Conservation (phyloP, 2,797 vertebrate species). For the Hirundo rustica region DNA sequence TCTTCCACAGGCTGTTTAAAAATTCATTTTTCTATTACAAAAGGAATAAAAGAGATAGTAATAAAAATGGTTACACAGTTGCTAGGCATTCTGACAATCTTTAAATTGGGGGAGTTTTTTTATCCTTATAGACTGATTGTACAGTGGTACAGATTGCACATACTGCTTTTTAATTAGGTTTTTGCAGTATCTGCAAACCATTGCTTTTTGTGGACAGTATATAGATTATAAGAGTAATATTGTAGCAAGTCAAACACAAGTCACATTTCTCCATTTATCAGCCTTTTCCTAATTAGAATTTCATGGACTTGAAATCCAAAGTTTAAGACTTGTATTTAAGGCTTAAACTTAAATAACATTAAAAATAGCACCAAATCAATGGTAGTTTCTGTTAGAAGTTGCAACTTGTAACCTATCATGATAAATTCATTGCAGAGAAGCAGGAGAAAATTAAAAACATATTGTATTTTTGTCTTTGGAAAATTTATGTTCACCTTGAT, state of each 20-base stretch:
- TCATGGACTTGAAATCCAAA: neutral
- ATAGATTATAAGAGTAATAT: neutral
- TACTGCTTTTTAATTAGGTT: neutral
- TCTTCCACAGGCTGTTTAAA: neutral
- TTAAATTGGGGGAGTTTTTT: neutral
- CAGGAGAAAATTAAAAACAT: neutral
- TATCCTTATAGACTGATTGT: neutral
- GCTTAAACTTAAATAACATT: neutral
- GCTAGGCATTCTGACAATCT: neutral
- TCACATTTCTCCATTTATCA: neutral
- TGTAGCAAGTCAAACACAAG: neutral
- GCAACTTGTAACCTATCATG: neutral
- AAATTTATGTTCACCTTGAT: neutral
- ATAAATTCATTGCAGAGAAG: neutral
- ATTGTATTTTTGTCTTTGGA: neutral
- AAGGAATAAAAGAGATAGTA: neutral
- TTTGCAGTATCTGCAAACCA: neutral
- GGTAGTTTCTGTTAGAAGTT: neutral
- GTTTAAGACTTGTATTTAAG: neutral
- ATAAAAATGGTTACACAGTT: neutral
- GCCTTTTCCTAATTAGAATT: neutral
- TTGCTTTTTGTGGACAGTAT: neutral
- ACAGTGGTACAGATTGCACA: neutral
- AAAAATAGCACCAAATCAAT: neutral
- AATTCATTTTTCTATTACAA: neutral